Percentiles rank a stretch among this genome's conserved stretches.
Conservation (phyloP, 2,113 vertebrate genomes). For the Meriones unguiculatus region DNA sequence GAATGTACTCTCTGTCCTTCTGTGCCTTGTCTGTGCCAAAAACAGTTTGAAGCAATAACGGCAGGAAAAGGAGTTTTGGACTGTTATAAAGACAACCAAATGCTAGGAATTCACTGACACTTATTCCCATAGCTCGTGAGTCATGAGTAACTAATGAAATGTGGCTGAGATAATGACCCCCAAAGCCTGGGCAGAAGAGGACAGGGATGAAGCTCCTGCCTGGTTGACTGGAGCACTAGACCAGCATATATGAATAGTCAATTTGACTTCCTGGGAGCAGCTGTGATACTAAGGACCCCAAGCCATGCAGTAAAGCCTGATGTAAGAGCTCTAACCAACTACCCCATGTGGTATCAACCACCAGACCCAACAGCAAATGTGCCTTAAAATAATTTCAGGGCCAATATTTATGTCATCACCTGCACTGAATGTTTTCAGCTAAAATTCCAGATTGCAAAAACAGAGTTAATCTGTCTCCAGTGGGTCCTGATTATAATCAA, state of each 20-base stretch:
- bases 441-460: background rate
- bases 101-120: background rate
- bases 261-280: background rate
- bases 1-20: background rate
- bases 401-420: background rate
- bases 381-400: background rate
- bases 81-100: background rate
- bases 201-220: background rate
- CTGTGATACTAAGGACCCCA: background rate
- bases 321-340: no score
- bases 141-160: background rate
- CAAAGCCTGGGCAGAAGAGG: background rate
- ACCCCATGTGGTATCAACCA: background rate
- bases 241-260: background rate
- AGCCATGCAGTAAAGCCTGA: background rate
- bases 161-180: background rate
- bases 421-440: background rate
- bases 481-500: background rate
- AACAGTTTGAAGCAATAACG: background rate
- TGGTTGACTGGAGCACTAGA: background rate
- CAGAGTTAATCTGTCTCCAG: background rate
- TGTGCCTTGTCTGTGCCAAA: background rate
- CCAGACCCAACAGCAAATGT: no score
- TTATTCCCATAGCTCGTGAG: background rate
- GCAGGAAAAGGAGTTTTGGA: background rate